Evolutionary conservation across 2,797 vertebrate species (phyloP), one percentile per base, ranked within the genome.

Genomic region (Sebastes cheni): DNA sequence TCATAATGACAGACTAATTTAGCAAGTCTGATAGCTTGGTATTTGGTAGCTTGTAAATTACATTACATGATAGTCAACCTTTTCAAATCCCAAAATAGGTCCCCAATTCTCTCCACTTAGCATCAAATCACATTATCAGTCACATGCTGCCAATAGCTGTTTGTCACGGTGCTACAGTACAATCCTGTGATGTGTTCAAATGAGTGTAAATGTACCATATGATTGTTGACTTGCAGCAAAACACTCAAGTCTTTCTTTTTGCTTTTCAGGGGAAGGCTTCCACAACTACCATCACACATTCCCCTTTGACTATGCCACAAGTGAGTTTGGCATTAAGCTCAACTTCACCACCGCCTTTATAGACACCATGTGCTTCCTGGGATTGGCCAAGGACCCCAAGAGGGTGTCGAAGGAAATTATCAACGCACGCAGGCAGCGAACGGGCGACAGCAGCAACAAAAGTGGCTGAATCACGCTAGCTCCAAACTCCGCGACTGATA

Each of bases 251-350:
- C 39, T 42, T 36, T 39, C 2, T 42, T 32, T 39, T 62, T 36
- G 2, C 29, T 77, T 92, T 88, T 6, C 93, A 99, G 98, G 98
- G 3, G 98, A 99, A 96, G 98, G 98, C 77, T 99, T 98, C 91
- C 98, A 99, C 93, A 99, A 99, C 94, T 99, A 98, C 92, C 98
- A 99, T 79, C 98, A 99, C 93, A 95, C 97, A 0, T 99, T 99
- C 84, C 98, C 98, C 52, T 98, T 95, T 0, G 97, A 99, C 94
- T 99, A 99, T 39, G 94, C 97, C 12, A 90, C 97, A 46, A 99
- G 98, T 59, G 98, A 99, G 92, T 98, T 97, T 83, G 98, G 98
- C 82, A 95, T 94, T 93, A 95, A 87, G 73, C 88, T 97, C 85
- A 99, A 99, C 77, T 2, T 97, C 23, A 99, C 98, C 88, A 98